Base-by-base conservation (phyloP, 64 coral and sea anemone species). In the Cladopsammia gracilis region DNA sequence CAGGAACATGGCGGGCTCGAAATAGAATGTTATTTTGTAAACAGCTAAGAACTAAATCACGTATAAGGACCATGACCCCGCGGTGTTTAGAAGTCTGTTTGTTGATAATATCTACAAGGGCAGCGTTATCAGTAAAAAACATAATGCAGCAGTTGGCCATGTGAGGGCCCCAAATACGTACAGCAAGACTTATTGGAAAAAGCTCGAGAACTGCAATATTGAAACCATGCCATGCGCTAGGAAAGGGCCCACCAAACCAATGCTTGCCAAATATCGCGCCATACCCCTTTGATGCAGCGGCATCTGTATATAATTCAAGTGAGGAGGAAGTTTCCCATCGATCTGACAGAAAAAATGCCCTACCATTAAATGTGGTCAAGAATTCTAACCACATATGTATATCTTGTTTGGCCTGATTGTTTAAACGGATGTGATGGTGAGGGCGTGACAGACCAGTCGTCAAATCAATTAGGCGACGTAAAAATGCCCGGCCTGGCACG, bases 191-290 rank as follows among this genome's bases (percentile, higher is more conserved):
- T 4, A 76, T 76, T 15, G 73, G 73, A 3, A 76, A 76, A 34
- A 76, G 48, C 18, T 76, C 10, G 42, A 76, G 48, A 25, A 24
- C 16, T 16, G 73, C 7, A 2, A 76, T 76, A 18, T 76, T 76
- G 25, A 76, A 34, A 18, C 14, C 7, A 12, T 76, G 73, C 73
- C 73, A 76, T 13, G 73, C 7, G 8, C 16, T 6, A 47, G 34
- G 34, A 4, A 24, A 76, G 6, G 73, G 16, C 16, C 34, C 83
- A 64, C 16, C 34, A 86, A 86, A 86, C 83, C 83, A 86, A 51
- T 47, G 83, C 3, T 2, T 45, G 7, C 83, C 83, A 69, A 86
- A 61, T 14, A 86, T 18, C 34, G 62, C 83, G 22, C 83, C 83
- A 70, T 69, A 86, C 6, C 83, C 62, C 15, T 86, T 69, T 64